A percentile compares a stretch with the other conserved stretches of the same genome.
Evolutionary conservation across 2,888 invertebrate species (phyloP).

Genomic region (Phaonia tiefii): DNA sequence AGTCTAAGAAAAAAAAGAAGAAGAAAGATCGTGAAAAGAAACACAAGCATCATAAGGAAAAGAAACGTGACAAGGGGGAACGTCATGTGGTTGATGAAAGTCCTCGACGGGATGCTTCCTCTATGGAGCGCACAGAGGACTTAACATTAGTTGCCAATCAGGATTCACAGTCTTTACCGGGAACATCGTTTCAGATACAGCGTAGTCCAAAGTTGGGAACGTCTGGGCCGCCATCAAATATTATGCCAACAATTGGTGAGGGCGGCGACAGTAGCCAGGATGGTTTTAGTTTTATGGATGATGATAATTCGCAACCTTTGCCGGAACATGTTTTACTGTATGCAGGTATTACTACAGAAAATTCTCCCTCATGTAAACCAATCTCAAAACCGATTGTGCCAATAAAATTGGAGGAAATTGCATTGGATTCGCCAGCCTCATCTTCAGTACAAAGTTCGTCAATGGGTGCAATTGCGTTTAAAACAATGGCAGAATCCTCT

Average conservation of each 20-base stretch:
- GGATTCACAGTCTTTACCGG: constrained; percentile 49
- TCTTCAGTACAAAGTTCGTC: constrained; percentile 70
- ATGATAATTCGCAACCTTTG: constrained; percentile 80
- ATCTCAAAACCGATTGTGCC: constrained; percentile 78
- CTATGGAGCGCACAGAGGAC: constrained; percentile 60
- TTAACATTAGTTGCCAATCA: constrained; percentile 58
- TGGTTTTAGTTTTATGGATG: constrained; percentile 83
- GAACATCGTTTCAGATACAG: constrained; percentile 60
- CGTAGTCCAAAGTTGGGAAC: constrained; percentile 69
- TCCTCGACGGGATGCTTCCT: constrained; percentile 66
- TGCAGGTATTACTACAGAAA: constrained; percentile 79
- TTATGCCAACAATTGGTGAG: constrained; percentile 74
- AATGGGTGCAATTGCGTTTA: constrained; percentile 44
- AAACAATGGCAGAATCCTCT: constrained; percentile 64
- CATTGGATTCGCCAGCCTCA: constrained; percentile 71
- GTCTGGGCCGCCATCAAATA: constrained; percentile 59
- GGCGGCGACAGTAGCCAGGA: constrained; percentile 82
- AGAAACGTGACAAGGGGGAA: constrained; percentile 82
- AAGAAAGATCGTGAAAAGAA: constrained; percentile 88
- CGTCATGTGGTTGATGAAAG: constrained; percentile 68
- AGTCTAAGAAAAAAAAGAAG: constrained; percentile 90
- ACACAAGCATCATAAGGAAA: constrained; percentile 86
- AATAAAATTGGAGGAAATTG: constrained; percentile 73
- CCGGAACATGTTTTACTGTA: constrained; percentile 79
- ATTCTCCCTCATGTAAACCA: constrained; percentile 79